phyloP scores from a whole-genome alignment of 2,113 vertebrate genomes.

The Upupa epops region DNA sequence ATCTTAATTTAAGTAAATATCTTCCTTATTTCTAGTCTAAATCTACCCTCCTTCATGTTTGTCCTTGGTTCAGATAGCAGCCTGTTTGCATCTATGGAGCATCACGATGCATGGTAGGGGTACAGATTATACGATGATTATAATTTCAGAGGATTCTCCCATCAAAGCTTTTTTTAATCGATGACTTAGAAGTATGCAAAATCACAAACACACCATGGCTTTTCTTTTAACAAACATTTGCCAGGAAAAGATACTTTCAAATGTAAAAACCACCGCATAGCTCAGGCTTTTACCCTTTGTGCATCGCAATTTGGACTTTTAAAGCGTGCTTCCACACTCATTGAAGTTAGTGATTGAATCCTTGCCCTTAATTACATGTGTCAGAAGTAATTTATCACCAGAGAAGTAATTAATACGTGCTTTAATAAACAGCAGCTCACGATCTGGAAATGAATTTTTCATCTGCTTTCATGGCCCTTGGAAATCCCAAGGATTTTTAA shows the following conservation, averaged over 20 bases:
- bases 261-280: neutral
- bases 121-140: neutral
- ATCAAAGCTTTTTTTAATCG: neutral
- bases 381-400: constrained; percentile 66
- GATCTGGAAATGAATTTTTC: constrained; percentile 31
- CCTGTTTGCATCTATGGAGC: neutral
- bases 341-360: constrained; percentile 39
- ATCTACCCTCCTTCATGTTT: neutral
- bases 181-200: neutral
- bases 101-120: no score
- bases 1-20: no score
- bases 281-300: neutral
- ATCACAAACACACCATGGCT: neutral
- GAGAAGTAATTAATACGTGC: constrained; percentile 50
- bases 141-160: neutral
- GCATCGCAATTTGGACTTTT: constrained; percentile 13
- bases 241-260: neutral
- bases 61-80: neutral
- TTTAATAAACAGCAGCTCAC: constrained; percentile 56
- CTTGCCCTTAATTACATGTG: constrained; percentile 50
- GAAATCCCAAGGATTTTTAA: constrained; percentile 18
- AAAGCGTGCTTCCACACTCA: constrained; percentile 23
- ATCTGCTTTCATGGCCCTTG: constrained; percentile 4
- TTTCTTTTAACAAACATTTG: neutral
- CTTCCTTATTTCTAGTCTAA: no score